Evolutionary conservation across 2,888 invertebrate genomes (phyloP).

Genomic region (Chymomyza caudatula): DNA sequence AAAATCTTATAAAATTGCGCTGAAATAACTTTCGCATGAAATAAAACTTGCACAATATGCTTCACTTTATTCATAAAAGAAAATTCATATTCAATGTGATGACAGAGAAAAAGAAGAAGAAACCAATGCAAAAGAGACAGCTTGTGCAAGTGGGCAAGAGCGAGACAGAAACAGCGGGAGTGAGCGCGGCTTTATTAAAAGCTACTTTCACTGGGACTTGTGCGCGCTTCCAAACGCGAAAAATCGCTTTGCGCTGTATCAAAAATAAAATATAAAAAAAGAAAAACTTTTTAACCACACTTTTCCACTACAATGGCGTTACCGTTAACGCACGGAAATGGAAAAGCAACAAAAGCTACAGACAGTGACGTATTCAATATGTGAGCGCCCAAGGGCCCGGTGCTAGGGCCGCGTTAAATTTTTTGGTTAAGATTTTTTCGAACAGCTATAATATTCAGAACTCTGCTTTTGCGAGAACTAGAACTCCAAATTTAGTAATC

Average conservation of each 20-base stretch:
- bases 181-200: conserved; percentile 33
- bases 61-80: background rate
- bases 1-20: background rate
- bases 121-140: background rate
- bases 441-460: too few species aligned
- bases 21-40: background rate
- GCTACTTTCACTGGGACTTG: conserved; percentile 9
- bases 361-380: too few species aligned
- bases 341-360: conserved; percentile 39
- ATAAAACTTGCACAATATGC: background rate
- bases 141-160: background rate
- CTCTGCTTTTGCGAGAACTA: too few species aligned
- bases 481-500: too few species aligned
- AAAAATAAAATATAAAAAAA: conserved; percentile 20
- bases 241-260: conserved; percentile 66
- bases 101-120: background rate
- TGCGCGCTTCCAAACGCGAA: conserved; percentile 37
- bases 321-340: conserved; percentile 53
- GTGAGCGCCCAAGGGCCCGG: too few species aligned
- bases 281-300: conserved; percentile 59
- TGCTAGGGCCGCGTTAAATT: too few species aligned
- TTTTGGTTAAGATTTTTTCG: too few species aligned
- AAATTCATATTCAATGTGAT: background rate
- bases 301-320: conserved; percentile 33
- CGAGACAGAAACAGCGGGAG: background rate